These are phyloP conservation scores for Phoeniculus purpureus DNA, from an alignment of 2,797 vertebrate species.

Conservation along the genomic window DNA sequence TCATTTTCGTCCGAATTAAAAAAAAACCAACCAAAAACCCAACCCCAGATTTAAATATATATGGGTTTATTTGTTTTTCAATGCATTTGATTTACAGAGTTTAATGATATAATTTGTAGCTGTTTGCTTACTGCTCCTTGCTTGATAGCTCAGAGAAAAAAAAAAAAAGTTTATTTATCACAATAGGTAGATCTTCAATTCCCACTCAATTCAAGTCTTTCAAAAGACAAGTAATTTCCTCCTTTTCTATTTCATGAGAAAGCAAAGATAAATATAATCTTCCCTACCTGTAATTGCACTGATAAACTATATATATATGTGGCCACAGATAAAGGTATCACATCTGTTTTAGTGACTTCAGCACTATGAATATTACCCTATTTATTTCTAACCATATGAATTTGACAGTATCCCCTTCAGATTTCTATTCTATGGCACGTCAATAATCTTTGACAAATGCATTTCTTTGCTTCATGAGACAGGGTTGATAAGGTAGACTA, in stretches of 20 bases:
- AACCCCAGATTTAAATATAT: background rate
- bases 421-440: constrained; percentile 14
- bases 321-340: constrained; percentile 31
- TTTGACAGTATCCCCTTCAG: background rate
- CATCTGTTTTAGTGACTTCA: constrained; percentile 26
- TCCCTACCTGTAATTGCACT: constrained; percentile 40
- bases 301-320: constrained; percentile 39
- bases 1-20: background rate
- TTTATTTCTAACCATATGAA: constrained; percentile 25
- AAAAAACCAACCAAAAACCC: background rate
- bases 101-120: background rate
- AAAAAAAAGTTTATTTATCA: background rate
- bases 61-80: background rate
- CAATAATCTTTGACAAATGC: constrained; percentile 32
- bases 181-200: background rate
- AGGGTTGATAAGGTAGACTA: constrained; percentile 27
- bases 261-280: constrained; percentile 44
- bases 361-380: background rate
- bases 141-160: background rate
- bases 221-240: constrained; percentile 23
- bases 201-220: background rate
- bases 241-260: constrained; percentile 8
- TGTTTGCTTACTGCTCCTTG: background rate
- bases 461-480: constrained; percentile 30
- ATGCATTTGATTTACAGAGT: background rate